A percentile compares a stretch with the other conserved stretches of the same genome.
phyloP scores from a whole-genome alignment of 2,888 invertebrate genomes.

The Cerastis rubricosa region DNA sequence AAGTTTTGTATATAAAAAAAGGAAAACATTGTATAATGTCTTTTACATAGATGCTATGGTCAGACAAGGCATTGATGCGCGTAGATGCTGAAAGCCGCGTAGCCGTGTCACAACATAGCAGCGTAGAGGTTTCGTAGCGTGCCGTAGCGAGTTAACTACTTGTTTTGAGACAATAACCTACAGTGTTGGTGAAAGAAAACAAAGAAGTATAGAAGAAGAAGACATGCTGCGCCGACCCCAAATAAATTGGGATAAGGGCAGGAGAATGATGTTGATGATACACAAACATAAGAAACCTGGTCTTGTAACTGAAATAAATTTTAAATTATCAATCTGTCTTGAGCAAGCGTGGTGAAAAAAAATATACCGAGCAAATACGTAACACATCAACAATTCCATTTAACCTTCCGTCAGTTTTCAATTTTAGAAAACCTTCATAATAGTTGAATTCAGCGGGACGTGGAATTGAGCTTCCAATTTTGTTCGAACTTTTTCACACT shows the following conservation, averaged over 20 bases:
- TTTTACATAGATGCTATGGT: neutral
- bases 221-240: no score
- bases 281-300: neutral
- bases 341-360: neutral
- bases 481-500: neutral
- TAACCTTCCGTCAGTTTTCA: neutral
- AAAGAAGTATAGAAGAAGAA: no score
- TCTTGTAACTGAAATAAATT: neutral
- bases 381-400: neutral
- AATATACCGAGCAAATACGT: neutral
- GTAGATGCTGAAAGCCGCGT: neutral
- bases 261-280: no score
- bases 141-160: neutral
- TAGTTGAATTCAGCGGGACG: neutral
- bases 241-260: no score
- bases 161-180: neutral
- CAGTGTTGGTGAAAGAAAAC: neutral
- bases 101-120: slow-evolving; percentile 14
- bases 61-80: neutral
- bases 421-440: neutral
- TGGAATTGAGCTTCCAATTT: neutral
- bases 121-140: neutral
- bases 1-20: neutral
- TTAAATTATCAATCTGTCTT: neutral
- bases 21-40: neutral